These are phyloP conservation scores for Nebria brevicollis DNA, from an alignment of 2,888 invertebrate genomes.

Conservation along the genomic window DNA sequence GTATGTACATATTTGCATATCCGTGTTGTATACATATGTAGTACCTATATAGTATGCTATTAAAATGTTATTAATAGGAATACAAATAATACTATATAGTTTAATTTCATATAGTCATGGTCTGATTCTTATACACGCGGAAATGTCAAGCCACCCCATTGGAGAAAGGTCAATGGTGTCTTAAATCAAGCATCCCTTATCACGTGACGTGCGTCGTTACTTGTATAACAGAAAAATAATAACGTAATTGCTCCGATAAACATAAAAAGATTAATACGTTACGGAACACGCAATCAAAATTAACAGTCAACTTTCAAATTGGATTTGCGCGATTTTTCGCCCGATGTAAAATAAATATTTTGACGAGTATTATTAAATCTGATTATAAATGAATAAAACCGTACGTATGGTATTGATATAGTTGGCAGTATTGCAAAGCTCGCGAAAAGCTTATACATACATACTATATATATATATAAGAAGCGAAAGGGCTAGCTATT, in stretches of 20 bases:
- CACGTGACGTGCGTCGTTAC: conserved; percentile 37
- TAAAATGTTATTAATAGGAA: conserved; percentile 28
- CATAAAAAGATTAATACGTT: conserved; percentile 31
- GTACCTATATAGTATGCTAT: conserved; percentile 14
- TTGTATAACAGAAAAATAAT: conserved; percentile 32
- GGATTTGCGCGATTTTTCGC: not conserved
- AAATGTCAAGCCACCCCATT: not conserved
- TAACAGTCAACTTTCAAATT: not conserved
- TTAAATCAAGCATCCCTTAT: conserved; percentile 16
- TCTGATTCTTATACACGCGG: conserved; percentile 26
- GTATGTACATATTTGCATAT: too few species aligned
- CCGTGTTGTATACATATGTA: not conserved
- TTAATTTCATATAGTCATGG: conserved; percentile 21
- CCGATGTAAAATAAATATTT: not conserved
- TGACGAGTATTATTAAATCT: conserved; percentile 7
- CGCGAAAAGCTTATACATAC: not conserved
- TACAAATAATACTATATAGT: conserved; percentile 27
- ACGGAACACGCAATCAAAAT: conserved; percentile 25
- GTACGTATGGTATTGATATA: conserved; percentile 25
- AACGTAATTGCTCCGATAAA: conserved; percentile 33
- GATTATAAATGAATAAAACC: conserved; percentile 39
- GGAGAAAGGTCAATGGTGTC: conserved; percentile 29
- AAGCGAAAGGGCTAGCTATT: not conserved
- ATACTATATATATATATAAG: not conserved
- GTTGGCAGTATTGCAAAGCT: not conserved